Percentiles rank a stretch among this genome's conserved stretches.
phyloP scores from a whole-genome alignment of 2,113 vertebrate species.

The Psettodes erumei region DNA sequence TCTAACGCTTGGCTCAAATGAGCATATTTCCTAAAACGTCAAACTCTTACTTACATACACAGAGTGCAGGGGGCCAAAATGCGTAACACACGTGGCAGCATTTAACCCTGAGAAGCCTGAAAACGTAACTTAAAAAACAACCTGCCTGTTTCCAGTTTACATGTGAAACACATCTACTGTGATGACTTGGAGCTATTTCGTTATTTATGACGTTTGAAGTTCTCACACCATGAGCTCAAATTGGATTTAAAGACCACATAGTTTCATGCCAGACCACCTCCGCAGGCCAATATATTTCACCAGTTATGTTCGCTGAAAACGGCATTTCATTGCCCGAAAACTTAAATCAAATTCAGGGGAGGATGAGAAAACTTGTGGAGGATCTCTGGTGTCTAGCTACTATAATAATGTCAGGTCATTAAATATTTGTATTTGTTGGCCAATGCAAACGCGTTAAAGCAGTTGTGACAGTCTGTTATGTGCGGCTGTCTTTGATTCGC shows the following conservation, averaged over 20 bases:
- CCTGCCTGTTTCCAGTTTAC: conserved; percentile 26
- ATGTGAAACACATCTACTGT: conserved; percentile 32
- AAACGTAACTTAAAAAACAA: background rate
- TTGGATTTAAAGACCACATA: conserved; percentile 41
- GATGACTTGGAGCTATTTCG: conserved; percentile 28
- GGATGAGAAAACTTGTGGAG: conserved; percentile 47
- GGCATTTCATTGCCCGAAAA: conserved; percentile 29
- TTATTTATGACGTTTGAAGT: conserved; percentile 55
- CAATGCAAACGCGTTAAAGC: conserved; percentile 40
- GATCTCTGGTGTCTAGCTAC: conserved; percentile 38
- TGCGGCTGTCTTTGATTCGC: background rate
- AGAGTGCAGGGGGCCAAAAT: background rate
- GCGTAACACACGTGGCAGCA: background rate
- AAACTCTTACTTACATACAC: background rate
- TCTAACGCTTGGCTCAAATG: background rate
- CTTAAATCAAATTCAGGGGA: conserved; percentile 46
- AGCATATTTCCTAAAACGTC: background rate
- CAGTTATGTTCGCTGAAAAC: conserved; percentile 51
- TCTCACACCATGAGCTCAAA: conserved; percentile 31
- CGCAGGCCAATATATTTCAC: conserved; percentile 33
- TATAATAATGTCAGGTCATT: conserved; percentile 46
- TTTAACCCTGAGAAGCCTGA: background rate
- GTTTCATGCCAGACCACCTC: conserved; percentile 51
- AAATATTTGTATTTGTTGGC: conserved; percentile 37
- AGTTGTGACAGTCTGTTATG: conserved; percentile 7